Base-by-base conservation (phyloP, 2,888 invertebrate species). In the Pammene fasciana region DNA sequence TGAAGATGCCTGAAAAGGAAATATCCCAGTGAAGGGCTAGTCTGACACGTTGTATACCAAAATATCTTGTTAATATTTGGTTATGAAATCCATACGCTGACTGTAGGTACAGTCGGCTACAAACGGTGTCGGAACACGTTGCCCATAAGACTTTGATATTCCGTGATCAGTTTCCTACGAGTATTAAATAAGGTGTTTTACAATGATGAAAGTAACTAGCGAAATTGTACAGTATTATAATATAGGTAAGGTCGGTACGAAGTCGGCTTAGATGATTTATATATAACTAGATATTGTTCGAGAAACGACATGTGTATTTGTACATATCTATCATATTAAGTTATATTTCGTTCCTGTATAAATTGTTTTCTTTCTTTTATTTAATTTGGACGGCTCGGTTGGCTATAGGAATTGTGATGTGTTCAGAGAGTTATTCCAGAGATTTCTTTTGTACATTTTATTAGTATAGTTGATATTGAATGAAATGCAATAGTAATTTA, bases 141-240 rank as follows among this genome's bases (percentile, higher is more conserved):
- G 78, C 83, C 82, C 81, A 81, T 73, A 80, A 86, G 84, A 88
- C 84, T 89, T 89, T 88, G 82, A 81, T 88, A 86, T 86, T 82
- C 86, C 85, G 82, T 82, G 83, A 86, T 87, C 84, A 81, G 83
- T 87, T 87, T 83, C 88, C 88, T 86, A 85, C 80, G 87, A 89
- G 87, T 90, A 88, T 90, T 90, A 82, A 83, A 78, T 76, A 84
- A 84, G 83, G 85, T 83, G 88, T 89, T 90, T 88, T 90, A 89
- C 89, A 88, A 65, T 67, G 66, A 71, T 83, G 80, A 84, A n/a
- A 84, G 83, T 85, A 86, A 89, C 86, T 92, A 92, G 92, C 84
- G 89, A 91, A 92, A 91, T 91, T 92, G 92, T 92, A 92, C 92
- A 92, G 92, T 92, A 92, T 92, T 92, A 92, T 89, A 90, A 85